Percentiles rank a stretch among this genome's conserved stretches.
phyloP scores from a whole-genome alignment of 2,888 invertebrate species.

The Archaeoteleia sp. region DNA sequence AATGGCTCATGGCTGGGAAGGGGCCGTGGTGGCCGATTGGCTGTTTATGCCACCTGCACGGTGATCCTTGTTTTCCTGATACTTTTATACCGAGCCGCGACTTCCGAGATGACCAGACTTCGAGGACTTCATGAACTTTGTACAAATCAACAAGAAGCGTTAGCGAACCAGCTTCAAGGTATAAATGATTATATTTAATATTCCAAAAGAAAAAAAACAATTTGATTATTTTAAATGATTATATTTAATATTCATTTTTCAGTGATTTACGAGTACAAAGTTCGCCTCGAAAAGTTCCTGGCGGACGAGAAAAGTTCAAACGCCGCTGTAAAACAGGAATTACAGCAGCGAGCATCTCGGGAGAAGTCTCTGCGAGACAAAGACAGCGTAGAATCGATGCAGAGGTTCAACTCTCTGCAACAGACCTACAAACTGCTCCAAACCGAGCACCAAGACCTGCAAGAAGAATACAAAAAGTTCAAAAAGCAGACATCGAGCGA shows the following conservation, averaged over 20 bases:
- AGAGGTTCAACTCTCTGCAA: conserved; percentile 68
- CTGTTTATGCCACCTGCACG: conserved; percentile 65
- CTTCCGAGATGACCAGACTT: conserved; percentile 70
- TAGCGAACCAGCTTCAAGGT: conserved; percentile 72
- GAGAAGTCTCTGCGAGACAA: conserved; percentile 70
- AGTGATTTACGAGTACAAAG: conserved; percentile 73
- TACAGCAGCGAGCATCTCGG: conserved; percentile 68
- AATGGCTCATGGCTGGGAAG: conserved; percentile 71
- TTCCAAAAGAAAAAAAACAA: too few species aligned
- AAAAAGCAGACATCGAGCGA: conserved; percentile 64
- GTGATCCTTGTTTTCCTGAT: conserved; percentile 63
- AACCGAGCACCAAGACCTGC: conserved; percentile 67
- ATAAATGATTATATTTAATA: too few species aligned
- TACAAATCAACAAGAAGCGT: conserved; percentile 69
- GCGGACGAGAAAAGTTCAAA: conserved; percentile 72
- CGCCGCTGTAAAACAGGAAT: conserved; percentile 67
- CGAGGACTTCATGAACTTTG: conserved; percentile 68
- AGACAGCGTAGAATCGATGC: conserved; percentile 67
- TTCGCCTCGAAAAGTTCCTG: conserved; percentile 69
- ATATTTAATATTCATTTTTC: too few species aligned
- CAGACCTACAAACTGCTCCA: conserved; percentile 68
- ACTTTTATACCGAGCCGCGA: conserved; percentile 68
- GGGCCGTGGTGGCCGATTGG: conserved; percentile 71
- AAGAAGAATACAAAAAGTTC: conserved; percentile 66
- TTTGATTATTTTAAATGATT: too few species aligned